Percentiles rank a stretch among this genome's conserved stretches.
phyloP scores from a whole-genome alignment of 1,140 invertebrate genomes.

The Tetraneura akinire region DNA sequence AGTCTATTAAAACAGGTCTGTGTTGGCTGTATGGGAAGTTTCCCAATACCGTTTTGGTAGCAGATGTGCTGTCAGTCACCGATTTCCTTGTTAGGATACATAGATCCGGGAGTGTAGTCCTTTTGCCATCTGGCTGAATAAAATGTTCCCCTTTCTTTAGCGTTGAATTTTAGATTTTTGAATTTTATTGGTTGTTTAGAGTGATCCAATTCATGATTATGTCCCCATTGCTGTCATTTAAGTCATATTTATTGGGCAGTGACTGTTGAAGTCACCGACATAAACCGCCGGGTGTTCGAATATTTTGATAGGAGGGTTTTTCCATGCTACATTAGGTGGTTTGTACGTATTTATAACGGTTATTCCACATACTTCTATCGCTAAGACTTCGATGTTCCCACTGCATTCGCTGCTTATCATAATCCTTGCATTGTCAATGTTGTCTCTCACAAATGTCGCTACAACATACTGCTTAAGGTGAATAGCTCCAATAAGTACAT shows the following conservation, averaged over 20 bases:
- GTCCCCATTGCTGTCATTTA: conserved; percentile 37
- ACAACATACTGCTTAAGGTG: conserved; percentile 32
- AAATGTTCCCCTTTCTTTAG: neutral
- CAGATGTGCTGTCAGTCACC: conserved; percentile 58
- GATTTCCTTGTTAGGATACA: conserved; percentile 45
- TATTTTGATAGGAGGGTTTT: too few species aligned
- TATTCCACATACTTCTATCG: conserved; percentile 26
- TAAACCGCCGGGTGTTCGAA: too few species aligned
- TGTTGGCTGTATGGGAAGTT: conserved; percentile 65
- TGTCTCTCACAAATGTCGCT: conserved; percentile 11
- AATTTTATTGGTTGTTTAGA: too few species aligned
- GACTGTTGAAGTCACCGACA: conserved; percentile 50
- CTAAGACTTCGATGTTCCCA: conserved; percentile 34
- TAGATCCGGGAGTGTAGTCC: conserved; percentile 36
- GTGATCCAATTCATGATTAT: too few species aligned
- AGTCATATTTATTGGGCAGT: conserved; percentile 20
- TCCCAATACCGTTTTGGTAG: conserved; percentile 68
- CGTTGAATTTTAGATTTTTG: too few species aligned
- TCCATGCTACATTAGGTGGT: conserved; percentile 32
- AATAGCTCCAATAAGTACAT: neutral
- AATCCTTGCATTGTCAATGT: conserved; percentile 54
- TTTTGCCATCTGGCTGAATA: conserved; percentile 11
- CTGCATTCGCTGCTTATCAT: conserved; percentile 55
- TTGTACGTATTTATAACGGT: conserved; percentile 48
- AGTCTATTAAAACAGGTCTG: conserved; percentile 65